phyloP scores from a whole-genome alignment of 2,888 invertebrate species.

The Drepanosiphum platanoidis region DNA sequence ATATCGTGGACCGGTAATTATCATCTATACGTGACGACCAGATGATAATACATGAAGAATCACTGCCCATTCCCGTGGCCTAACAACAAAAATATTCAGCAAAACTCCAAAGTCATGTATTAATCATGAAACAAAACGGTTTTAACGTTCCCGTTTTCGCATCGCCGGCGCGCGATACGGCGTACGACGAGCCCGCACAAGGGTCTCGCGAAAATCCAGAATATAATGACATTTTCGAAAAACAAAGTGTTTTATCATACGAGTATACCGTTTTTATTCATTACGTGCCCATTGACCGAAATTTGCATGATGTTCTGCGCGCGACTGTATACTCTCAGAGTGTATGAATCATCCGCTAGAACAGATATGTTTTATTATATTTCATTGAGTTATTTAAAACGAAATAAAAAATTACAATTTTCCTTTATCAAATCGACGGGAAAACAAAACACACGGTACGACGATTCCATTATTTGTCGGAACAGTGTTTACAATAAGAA shows the following conservation, averaged over 20 bases:
- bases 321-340: background rate
- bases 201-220: background rate
- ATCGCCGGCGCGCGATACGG: background rate
- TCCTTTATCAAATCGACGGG: too few relatives aligned
- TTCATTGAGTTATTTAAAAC: too few relatives aligned
- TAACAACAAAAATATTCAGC: slow-evolving; percentile 56
- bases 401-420: too few relatives aligned
- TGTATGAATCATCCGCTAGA: too few relatives aligned
- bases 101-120: slow-evolving; percentile 51
- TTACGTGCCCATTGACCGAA: background rate
- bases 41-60: slow-evolving; percentile 54
- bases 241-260: background rate
- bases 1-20: slow-evolving; percentile 55
- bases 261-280: slow-evolving; percentile 20
- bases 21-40: slow-evolving; percentile 54
- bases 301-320: background rate
- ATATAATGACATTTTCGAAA: slow-evolving; percentile 18
- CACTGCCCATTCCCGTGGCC: slow-evolving; percentile 22
- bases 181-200: background rate
- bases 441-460: too few relatives aligned
- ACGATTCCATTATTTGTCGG: too few relatives aligned
- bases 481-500: too few relatives aligned
- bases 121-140: slow-evolving; percentile 61
- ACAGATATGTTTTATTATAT: too few relatives aligned
- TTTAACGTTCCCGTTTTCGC: slow-evolving; percentile 54